phyloP scores from a whole-genome alignment of 2,113 vertebrate genomes.

The Tauraco erythrolophus region DNA sequence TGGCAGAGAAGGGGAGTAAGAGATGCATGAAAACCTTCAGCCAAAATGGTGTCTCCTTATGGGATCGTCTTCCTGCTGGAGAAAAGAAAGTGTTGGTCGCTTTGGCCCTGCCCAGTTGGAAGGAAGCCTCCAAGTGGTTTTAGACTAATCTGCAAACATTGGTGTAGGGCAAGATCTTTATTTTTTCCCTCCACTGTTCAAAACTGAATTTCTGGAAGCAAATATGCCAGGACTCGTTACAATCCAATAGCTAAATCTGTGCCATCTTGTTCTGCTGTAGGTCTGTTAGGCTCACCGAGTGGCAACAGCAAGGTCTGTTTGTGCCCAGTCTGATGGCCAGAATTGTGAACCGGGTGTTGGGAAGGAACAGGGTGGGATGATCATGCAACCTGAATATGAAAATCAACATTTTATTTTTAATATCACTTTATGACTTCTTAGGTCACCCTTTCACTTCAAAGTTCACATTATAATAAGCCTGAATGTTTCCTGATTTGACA shows the following conservation, averaged over 20 bases:
- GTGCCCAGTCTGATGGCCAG: background rate
- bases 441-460: background rate
- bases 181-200: background rate
- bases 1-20: background rate
- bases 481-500: background rate
- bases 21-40: background rate
- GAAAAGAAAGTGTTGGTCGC: background rate
- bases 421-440: background rate
- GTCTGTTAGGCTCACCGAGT: background rate
- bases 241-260: background rate
- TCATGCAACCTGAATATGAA: background rate
- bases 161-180: background rate
- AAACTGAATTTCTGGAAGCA: background rate
- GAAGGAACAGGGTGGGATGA: background rate
- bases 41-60: background rate
- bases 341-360: background rate
- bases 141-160: background rate
- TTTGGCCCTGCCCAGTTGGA: background rate
- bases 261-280: background rate
- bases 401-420: background rate
- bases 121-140: background rate
- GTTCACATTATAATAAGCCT: background rate
- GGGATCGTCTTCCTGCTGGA: background rate
- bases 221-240: background rate
- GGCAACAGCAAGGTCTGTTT: background rate